phyloP scores from a whole-genome alignment of 2,113 vertebrate species.

The Labeo catla region DNA sequence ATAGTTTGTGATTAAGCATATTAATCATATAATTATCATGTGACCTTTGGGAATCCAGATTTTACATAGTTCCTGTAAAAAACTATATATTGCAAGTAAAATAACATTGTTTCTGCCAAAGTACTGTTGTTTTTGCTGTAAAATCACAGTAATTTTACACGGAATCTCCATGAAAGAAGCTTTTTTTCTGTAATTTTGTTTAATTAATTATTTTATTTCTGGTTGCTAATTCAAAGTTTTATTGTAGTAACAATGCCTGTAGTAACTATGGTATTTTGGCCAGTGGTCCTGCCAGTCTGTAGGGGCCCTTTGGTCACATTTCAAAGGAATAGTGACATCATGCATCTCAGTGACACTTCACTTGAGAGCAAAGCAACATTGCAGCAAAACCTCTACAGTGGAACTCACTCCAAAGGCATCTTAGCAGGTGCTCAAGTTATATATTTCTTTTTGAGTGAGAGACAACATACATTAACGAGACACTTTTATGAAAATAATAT shows the following conservation, averaged over 20 bases:
- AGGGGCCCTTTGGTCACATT: neutral
- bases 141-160: neutral
- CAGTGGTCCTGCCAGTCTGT: neutral
- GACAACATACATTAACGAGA: slow-evolving; percentile 48
- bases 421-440: neutral
- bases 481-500: slow-evolving; percentile 48
- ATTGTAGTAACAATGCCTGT: neutral
- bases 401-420: neutral
- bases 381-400: neutral
- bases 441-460: neutral
- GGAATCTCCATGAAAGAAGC: neutral
- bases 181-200: neutral
- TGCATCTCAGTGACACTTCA: neutral
- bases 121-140: neutral
- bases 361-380: neutral
- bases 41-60: slow-evolving; percentile 60
- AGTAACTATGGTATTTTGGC: neutral
- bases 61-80: neutral
- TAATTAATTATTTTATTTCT: neutral
- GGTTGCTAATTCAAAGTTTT: neutral
- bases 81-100: neutral
- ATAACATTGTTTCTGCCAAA: neutral
- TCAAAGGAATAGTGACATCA: neutral
- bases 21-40: slow-evolving; percentile 66
- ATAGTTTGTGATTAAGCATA: neutral